These are phyloP conservation scores for Pyrgilauda ruficollis DNA, from an alignment of 2,113 vertebrate genomes.

Conservation along the genomic window DNA sequence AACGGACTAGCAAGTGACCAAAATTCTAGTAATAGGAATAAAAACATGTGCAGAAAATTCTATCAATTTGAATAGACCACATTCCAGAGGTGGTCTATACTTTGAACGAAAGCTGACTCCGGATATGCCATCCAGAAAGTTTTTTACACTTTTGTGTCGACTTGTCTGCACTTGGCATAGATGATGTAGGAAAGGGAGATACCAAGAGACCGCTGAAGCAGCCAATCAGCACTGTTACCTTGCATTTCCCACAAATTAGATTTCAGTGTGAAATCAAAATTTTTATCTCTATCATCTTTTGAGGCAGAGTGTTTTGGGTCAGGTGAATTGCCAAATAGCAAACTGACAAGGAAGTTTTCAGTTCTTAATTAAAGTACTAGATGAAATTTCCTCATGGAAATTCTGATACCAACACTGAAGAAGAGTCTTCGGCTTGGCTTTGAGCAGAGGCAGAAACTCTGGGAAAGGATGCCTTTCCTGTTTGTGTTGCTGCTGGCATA, in stretches of 20 bases:
- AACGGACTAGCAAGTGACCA: neutral
- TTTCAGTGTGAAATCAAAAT: neutral
- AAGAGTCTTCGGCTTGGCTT: neutral
- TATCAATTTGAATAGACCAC: neutral
- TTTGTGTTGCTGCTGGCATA: accelerated
- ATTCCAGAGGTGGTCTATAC: neutral
- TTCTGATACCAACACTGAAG: neutral
- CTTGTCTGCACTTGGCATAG: neutral
- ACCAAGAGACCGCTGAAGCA: neutral
- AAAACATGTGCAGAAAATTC: neutral
- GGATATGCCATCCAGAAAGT: neutral
- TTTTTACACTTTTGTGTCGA: neutral
- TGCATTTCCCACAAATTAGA: neutral
- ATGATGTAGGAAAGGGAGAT: neutral
- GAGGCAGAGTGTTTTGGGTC: neutral
- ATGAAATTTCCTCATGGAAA: neutral
- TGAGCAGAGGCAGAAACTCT: neutral
- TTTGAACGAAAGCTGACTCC: neutral
- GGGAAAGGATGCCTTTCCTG: neutral
- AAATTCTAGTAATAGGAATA: neutral
- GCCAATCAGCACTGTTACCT: neutral
- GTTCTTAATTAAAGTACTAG: neutral
- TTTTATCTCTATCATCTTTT: neutral
- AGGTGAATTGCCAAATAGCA: neutral
- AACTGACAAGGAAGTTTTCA: neutral